phyloP scores from a whole-genome alignment of 2,113 vertebrate genomes.

The Serinus canaria region DNA sequence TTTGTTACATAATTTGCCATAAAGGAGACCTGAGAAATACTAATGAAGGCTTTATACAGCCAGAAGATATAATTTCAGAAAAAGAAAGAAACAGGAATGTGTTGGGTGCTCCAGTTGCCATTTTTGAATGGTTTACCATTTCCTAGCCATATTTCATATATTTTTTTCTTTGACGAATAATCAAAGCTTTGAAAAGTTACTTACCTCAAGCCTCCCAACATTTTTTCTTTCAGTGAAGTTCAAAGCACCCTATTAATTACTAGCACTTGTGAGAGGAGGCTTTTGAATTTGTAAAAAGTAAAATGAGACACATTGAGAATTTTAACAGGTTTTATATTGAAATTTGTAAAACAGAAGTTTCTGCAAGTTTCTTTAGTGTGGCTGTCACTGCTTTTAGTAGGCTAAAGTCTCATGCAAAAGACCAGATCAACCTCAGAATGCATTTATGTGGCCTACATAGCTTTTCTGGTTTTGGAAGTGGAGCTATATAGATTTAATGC shows the following conservation, averaged over 20 bases:
- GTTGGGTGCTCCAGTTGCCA: conserved; percentile 12
- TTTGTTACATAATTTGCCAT: conserved; percentile 47
- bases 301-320: conserved; percentile 43
- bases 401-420: background rate
- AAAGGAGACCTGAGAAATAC: conserved; percentile 38
- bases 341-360: conserved; percentile 44
- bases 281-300: conserved; percentile 58
- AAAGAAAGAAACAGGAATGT: background rate
- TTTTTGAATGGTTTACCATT: conserved; percentile 38
- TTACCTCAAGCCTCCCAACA: conserved; percentile 32
- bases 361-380: background rate
- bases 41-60: conserved; percentile 44
- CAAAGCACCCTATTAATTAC: conserved; percentile 64
- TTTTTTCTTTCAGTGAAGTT: conserved; percentile 43
- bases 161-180: conserved; percentile 47
- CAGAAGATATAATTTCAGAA: conserved; percentile 43
- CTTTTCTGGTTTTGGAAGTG: background rate
- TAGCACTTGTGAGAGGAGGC: conserved; percentile 35
- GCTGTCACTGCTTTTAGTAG: background rate
- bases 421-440: background rate
- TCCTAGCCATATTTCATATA: conserved; percentile 24
- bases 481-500: background rate
- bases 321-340: conserved; percentile 35
- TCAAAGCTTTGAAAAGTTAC: conserved; percentile 62
- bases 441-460: background rate